phyloP scores from a whole-genome alignment of 2,797 vertebrate genomes.

The Miichthys miiuy region DNA sequence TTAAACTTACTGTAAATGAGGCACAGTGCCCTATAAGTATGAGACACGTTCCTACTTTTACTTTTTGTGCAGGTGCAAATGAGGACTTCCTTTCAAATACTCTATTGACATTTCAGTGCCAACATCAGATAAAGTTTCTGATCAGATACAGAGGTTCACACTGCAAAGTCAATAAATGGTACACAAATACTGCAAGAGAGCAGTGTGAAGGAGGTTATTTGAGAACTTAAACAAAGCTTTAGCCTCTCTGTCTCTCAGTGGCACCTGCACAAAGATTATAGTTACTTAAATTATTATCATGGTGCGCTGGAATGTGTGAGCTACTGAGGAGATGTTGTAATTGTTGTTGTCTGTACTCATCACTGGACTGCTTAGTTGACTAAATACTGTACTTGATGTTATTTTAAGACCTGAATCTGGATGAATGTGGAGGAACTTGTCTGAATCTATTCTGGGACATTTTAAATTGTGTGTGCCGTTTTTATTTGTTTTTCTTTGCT shows the following conservation, averaged over 20 bases:
- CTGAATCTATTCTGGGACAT: neutral
- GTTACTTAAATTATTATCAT: neutral
- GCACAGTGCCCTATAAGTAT: neutral
- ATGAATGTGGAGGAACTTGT: conserved; percentile 12
- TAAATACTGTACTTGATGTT: neutral
- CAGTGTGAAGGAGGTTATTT: neutral
- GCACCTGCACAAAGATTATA: conserved; percentile 2
- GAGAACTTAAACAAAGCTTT: conserved; percentile 13
- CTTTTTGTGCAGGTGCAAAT: conserved; percentile 3
- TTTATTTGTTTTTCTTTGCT: neutral
- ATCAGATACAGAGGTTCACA: neutral
- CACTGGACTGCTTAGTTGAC: neutral
- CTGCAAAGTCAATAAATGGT: neutral
- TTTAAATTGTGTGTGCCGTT: neutral
- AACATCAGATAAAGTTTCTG: conserved; percentile 6
- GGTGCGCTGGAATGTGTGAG: neutral
- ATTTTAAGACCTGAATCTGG: conserved; percentile 18
- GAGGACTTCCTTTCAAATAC: conserved; percentile 5
- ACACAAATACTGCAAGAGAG: neutral
- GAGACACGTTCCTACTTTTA: conserved; percentile 4
- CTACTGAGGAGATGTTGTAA: neutral
- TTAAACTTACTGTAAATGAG: neutral
- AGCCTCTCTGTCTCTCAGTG: conserved; percentile 13
- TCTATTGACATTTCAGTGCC: neutral
- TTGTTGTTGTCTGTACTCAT: neutral